Evolutionary conservation across 2,888 invertebrate genomes (phyloP), one percentile per base, ranked within the genome.

Genomic region (Linnaemya vulpina): DNA sequence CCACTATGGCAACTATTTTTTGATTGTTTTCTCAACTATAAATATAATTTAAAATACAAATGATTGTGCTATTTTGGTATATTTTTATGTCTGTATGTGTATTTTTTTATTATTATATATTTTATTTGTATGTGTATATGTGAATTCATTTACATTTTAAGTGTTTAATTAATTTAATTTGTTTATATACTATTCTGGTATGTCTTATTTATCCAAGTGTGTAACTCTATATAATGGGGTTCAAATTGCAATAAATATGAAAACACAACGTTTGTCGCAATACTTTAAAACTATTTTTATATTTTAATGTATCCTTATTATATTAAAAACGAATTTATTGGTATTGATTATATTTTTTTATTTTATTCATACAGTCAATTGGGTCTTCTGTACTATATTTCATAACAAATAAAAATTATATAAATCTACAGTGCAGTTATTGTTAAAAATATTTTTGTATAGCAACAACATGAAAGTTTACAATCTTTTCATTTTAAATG

Each of bases 21-120:
- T 49, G 15, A 46, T 49, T 22, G 35, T 22, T 58, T 43, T 62
- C 40, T 49, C 35, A 83, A 78, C 53, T 73, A 62, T 78, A 60
- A 71, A 40, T 53, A 25, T 63, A 65, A 73, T 84, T 74, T 85
- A 46, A 78, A 75, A 71, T 84, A 65, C 71, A 76, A 81, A 63
- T 75, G n/a, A 78, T 71, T 71, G 82, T 85, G 85, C 82, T 85
- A 85, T 79, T 82, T 78, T 79, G 67, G 10, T 77, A 65, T 62
- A 65, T 65, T 40, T 51, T 46, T 5, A 67, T 73, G 58, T 76
- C 43, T 76, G 46, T 40, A 30, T 74, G 35, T 78, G 60, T 73
- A 71, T 60, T 38, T 17, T 38, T 38, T 38, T 30, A 3, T 30
- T 17, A 35, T 17, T 60, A 35, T 25, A 71, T 60, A 71, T 75